Percentiles rank a stretch among this genome's conserved stretches.
Evolutionary conservation across 1,140 invertebrate species (phyloP).

Genomic region (Drosophila sucinea): DNA sequence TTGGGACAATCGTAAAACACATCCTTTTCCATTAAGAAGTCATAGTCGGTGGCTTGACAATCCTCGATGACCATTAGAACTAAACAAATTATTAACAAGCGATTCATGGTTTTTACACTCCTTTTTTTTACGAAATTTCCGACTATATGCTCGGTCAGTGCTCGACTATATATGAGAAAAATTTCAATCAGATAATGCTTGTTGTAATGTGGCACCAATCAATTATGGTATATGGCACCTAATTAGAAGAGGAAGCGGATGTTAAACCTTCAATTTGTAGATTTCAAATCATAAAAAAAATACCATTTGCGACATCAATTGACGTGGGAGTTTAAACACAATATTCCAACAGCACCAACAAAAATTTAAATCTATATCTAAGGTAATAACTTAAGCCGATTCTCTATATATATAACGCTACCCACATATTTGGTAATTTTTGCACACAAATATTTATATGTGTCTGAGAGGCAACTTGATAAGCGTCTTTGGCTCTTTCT

Average conservation of each 20-base stretch:
- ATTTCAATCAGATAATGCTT: not conserved
- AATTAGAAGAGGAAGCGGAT: conserved; percentile 1
- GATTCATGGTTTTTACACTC: not conserved
- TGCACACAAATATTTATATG: conserved; percentile 41
- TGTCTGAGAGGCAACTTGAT: conserved; percentile 49
- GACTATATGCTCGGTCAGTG: too few species aligned
- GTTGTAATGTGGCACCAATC: not conserved
- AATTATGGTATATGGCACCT: not conserved
- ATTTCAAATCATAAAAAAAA: not conserved
- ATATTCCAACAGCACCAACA: not conserved
- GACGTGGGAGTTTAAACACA: not conserved
- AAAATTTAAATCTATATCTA: too few species aligned
- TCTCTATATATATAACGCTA: not conserved
- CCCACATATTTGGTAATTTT: conserved; percentile 54
- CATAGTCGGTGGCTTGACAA: not conserved
- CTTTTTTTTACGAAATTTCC: not conserved
- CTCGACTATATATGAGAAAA: not conserved
- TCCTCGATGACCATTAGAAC: not conserved
- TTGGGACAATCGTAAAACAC: not conserved
- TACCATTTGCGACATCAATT: not conserved
- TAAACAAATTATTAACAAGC: not conserved
- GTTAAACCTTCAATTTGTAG: conserved; percentile 3
- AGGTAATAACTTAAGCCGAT: not conserved
- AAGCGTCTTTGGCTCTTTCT: conserved; percentile 54
- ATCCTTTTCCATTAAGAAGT: not conserved